These are phyloP conservation scores for Delichon dasypus DNA, from an alignment of 2,797 vertebrate species.

Conservation along the genomic window DNA sequence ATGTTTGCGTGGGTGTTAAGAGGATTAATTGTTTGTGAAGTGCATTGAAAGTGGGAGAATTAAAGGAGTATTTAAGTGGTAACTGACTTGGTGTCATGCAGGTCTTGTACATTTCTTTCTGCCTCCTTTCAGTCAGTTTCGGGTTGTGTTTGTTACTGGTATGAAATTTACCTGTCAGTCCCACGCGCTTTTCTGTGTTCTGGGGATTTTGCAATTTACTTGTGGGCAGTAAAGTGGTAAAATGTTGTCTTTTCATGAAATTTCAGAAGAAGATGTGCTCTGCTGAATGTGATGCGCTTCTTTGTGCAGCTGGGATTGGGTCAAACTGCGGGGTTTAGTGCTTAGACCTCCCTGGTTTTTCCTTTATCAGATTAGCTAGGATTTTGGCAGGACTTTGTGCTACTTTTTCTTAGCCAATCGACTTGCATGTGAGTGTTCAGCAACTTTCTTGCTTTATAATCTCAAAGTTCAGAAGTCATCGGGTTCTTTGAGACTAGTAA, in stretches of 20 bases:
- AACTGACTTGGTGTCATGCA: accelerated
- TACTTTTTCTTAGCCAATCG: slow-evolving; percentile 58
- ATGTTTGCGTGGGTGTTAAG: slow-evolving; percentile 12
- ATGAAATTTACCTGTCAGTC: background rate
- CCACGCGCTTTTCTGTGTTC: background rate
- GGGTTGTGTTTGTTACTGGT: background rate
- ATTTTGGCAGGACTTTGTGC: slow-evolving; percentile 72
- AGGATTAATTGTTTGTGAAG: slow-evolving; percentile 41
- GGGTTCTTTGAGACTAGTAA: background rate
- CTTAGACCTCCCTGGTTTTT: slow-evolving; percentile 30
- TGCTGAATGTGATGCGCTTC: background rate
- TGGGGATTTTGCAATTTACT: background rate
- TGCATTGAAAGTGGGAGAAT: background rate
- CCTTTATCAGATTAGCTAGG: slow-evolving; percentile 56
- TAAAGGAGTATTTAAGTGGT: background rate
- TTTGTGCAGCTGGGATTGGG: background rate
- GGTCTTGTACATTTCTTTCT: background rate
- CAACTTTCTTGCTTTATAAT: slow-evolving; percentile 59
- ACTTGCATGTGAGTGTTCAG: slow-evolving; percentile 40
- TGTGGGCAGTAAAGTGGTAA: background rate
- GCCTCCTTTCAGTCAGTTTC: background rate
- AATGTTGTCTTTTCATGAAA: background rate
- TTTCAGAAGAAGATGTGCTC: background rate
- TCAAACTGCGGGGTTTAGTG: background rate
- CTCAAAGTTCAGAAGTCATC: slow-evolving; percentile 43